Percentiles rank a stretch among this genome's conserved stretches.
These are phyloP conservation scores for Acrossocheilus wenchowensis DNA, from an alignment of 2,797 vertebrate species.

Conservation along the genomic window DNA sequence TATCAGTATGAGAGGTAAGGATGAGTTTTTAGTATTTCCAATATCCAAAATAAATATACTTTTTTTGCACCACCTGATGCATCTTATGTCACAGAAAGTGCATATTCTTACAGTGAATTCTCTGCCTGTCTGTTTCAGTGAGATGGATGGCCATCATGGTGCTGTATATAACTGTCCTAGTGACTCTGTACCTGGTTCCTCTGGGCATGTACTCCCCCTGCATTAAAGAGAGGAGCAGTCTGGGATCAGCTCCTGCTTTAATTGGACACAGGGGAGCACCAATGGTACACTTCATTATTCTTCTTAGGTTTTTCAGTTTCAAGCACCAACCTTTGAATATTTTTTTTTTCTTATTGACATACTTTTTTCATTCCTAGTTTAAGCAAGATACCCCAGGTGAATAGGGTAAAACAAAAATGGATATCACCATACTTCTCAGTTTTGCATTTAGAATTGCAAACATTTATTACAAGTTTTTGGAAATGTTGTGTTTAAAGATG, in stretches of 20 bases:
- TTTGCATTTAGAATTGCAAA: too few species aligned
- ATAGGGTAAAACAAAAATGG: too few species aligned
- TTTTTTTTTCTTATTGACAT: neutral
- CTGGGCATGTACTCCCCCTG: conserved; percentile 90
- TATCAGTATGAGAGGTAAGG: conserved; percentile 82
- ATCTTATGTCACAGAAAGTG: neutral
- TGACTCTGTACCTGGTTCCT: conserved; percentile 86
- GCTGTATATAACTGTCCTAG: conserved; percentile 82
- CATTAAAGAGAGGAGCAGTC: conserved; percentile 81
- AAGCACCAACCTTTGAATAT: neutral
- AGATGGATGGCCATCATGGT: conserved; percentile 78
- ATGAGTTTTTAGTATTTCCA: neutral
- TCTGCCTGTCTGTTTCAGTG: conserved; percentile 70
- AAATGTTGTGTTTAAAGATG: too few species aligned
- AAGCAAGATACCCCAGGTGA: too few species aligned
- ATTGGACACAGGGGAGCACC: conserved; percentile 91
- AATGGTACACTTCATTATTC: conserved; percentile 79
- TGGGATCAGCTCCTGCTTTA: conserved; percentile 84
- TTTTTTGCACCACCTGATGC: neutral
- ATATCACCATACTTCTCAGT: too few species aligned
- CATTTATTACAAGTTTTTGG: too few species aligned
- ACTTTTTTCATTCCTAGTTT: neutral
- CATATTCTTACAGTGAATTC: neutral
- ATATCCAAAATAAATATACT: neutral
- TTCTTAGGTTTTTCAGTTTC: neutral